phyloP scores from a whole-genome alignment of 2,113 vertebrate species.

The Silurus meridionalis region DNA sequence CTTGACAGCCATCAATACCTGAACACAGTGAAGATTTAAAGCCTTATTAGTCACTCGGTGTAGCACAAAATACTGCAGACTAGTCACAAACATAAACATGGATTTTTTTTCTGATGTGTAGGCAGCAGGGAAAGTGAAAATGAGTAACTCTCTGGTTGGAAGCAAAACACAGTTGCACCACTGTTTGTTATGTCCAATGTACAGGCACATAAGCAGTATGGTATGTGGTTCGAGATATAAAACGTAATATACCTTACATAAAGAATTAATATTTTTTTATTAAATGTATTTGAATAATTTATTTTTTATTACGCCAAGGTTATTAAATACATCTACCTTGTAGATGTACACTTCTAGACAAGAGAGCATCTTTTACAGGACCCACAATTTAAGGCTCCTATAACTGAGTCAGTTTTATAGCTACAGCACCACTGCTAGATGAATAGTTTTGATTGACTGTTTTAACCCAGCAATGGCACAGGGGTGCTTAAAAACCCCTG shows the following conservation, averaged over 20 bases:
- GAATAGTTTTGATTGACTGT: neutral
- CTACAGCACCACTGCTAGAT: neutral
- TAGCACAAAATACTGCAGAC: slow-evolving; percentile 20
- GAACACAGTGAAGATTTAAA: slow-evolving; percentile 63
- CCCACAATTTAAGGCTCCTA: neutral
- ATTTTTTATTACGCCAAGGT: neutral
- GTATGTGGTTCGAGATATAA: neutral
- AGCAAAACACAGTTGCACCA: neutral
- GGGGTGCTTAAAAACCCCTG: neutral
- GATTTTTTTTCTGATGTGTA: slow-evolving; percentile 19
- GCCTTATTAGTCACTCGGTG: slow-evolving; percentile 48
- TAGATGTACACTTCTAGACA: neutral
- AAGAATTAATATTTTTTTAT: too few relatives aligned
- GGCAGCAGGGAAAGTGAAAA: slow-evolving; percentile 25
- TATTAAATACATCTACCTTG: neutral
- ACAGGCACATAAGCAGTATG: neutral
- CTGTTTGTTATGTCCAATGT: neutral
- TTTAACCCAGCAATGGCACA: neutral
- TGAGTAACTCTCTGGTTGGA: neutral
- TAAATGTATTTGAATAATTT: too few relatives aligned
- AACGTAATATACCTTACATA: neutral
- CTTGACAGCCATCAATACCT: slow-evolving; percentile 68
- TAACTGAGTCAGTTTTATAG: neutral
- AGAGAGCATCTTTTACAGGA: neutral
- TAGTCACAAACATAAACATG: slow-evolving; percentile 33